A percentile compares a stretch with the other conserved stretches of the same genome.
These are phyloP conservation scores for Globia sparganii DNA, from an alignment of 2,888 invertebrate species.

Conservation along the genomic window DNA sequence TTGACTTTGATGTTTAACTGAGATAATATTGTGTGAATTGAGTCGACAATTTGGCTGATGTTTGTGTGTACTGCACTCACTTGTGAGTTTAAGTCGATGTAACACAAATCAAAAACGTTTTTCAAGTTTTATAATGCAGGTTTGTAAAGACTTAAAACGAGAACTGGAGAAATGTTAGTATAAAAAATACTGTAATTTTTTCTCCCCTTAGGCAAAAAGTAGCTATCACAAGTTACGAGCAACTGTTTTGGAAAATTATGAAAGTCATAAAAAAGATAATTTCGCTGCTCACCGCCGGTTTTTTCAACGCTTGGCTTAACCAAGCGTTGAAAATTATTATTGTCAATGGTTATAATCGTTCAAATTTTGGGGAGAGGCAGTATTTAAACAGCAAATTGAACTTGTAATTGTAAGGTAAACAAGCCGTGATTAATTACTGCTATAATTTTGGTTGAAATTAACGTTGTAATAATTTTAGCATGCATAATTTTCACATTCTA, in stretches of 20 bases:
- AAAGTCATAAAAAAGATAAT: slow-evolving; percentile 36
- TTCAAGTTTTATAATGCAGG: background rate
- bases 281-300: slow-evolving; percentile 14
- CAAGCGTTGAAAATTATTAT: slow-evolving; percentile 37
- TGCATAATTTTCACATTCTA: slow-evolving; percentile 49
- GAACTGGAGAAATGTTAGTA: background rate
- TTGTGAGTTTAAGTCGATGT: background rate
- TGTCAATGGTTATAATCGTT: slow-evolving; percentile 39
- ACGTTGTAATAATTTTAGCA: slow-evolving; percentile 40
- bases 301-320: slow-evolving; percentile 1
- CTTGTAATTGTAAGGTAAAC: slow-evolving; percentile 58
- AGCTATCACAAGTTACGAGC: slow-evolving; percentile 10
- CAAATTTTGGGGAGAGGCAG: slow-evolving; percentile 17
- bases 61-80: background rate
- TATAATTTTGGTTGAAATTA: slow-evolving; percentile 53
- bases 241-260: slow-evolving; percentile 50
- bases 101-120: background rate
- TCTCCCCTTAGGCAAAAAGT: background rate
- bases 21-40: slow-evolving; percentile 22
- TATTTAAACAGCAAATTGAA: slow-evolving; percentile 50
- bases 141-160: background rate
- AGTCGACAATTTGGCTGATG: background rate
- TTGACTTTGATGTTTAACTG: slow-evolving; percentile 36
- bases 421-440: slow-evolving; percentile 60
- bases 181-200: too few species aligned